phyloP scores from a whole-genome alignment of 2,797 vertebrate species.

The Moxostoma hubbsi region DNA sequence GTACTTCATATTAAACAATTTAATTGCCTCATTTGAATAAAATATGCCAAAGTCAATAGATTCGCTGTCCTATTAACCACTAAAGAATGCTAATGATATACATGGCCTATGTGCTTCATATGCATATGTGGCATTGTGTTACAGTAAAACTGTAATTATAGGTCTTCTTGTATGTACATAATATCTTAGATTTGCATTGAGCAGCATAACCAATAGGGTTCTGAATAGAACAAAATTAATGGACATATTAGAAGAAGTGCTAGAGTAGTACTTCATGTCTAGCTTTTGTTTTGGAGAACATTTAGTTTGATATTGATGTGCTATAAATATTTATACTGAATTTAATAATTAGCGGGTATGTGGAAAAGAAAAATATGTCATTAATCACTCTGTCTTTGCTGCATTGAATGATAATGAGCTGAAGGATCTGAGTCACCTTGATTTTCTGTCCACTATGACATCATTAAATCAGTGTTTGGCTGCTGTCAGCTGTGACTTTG shows the following conservation, averaged over 20 bases:
- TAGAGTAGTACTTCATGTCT: not conserved
- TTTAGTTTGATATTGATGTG: constrained; percentile 36
- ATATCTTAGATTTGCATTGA: constrained; percentile 34
- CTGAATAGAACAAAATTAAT: not conserved
- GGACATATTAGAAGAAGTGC: not conserved
- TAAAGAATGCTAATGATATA: constrained; percentile 73
- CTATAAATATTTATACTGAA: constrained; percentile 61
- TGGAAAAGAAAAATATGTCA: constrained; percentile 54
- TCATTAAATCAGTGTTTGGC: constrained; percentile 52
- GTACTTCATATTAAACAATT: constrained; percentile 58
- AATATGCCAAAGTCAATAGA: constrained; percentile 58
- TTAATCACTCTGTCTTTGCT: constrained; percentile 54
- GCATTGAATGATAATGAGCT: constrained; percentile 51
- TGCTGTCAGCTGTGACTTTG: constrained; percentile 63
- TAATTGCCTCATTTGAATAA: constrained; percentile 64
- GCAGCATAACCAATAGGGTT: not conserved
- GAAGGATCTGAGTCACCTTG: constrained; percentile 55
- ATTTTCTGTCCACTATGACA: constrained; percentile 50
- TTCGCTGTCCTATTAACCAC: constrained; percentile 63
- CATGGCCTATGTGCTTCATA: constrained; percentile 36
- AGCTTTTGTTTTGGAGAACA: constrained; percentile 21
- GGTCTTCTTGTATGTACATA: constrained; percentile 27
- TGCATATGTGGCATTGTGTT: constrained; percentile 54
- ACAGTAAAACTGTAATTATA: constrained; percentile 44
- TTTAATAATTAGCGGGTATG: constrained; percentile 53